Evolutionary conservation across 2,797 vertebrate species (phyloP).

Genomic region (Coluber constrictor): DNA sequence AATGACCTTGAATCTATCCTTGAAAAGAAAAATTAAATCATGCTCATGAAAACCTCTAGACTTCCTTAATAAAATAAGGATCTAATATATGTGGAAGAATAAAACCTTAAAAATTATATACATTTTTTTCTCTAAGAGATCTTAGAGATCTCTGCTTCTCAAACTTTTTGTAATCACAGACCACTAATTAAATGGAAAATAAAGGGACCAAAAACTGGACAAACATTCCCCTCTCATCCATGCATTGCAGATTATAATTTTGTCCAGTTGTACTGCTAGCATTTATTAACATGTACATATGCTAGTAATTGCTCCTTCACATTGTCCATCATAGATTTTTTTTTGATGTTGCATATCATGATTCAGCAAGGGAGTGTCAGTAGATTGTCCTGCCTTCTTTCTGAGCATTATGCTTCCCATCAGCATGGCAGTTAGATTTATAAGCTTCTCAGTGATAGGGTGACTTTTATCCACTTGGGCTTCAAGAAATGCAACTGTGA

Average conservation of each 20-base stretch:
- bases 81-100: background rate
- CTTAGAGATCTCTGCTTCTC: background rate
- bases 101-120: background rate
- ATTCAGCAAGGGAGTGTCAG: background rate
- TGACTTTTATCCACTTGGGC: background rate
- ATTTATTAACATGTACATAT: background rate
- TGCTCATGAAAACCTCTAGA: background rate
- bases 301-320: background rate
- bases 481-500: background rate
- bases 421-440: background rate
- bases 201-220: background rate
- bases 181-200: background rate
- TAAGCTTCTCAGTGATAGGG: background rate
- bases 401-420: background rate
- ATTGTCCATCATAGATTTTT: background rate
- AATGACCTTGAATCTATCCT: background rate
- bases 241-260: background rate
- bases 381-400: background rate
- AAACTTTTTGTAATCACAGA: background rate
- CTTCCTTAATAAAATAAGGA: background rate
- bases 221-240: background rate
- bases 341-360: background rate
- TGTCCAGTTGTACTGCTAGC: background rate
- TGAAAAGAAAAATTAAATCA: background rate
- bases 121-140: background rate